Evolutionary conservation across 1,140 invertebrate genomes (phyloP), one percentile per base, ranked within the genome.

Genomic region (Neelides sp.): DNA sequence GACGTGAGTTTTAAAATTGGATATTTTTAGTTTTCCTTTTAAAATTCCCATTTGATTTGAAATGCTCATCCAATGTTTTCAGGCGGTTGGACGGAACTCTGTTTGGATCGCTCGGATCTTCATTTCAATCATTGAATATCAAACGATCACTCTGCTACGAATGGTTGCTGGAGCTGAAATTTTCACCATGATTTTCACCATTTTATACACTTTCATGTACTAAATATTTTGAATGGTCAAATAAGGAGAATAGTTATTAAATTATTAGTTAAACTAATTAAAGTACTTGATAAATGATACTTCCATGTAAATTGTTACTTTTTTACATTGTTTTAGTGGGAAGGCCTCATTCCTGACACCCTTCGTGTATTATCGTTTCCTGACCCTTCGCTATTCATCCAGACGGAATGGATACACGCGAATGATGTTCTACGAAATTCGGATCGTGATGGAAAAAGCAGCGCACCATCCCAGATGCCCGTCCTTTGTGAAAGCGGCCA

Each of bases 341-440:
- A 78, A 80, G 65, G 82, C 81, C 62, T 82, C 82, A 44, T 66
- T 94, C 17, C 70, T 96, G 54, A 83, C 90, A 28, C 89, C 90
- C 30, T 83, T 96, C 65, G 76, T 94, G 41, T 98, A 96, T 71
- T 96, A 94, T 69, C 86, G 93, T 63, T 97, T 97, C 69, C 70
- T 97, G 50, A 77, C 78, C 36, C 69, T 92, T 62, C 79, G 93
- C 41, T 91, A 96, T 69, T 71, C 81, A 30, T 96, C 91, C 4
- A 77, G 86, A 49, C 80, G 93, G 61, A 98, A 98, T 76, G 91
- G 91, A 0, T 93, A 91, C 69, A 93, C 86, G 20, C 79, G 88
- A 54, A 86, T 83, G 57, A 80, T 89, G 65, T 93, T 92, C 70
- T 72, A 74, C 46, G 88, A 92, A 66, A 65, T 88, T 47, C 73